Evolutionary conservation across 2,113 vertebrate genomes (phyloP).

Genomic region (Zosterops hypoxanthus): DNA sequence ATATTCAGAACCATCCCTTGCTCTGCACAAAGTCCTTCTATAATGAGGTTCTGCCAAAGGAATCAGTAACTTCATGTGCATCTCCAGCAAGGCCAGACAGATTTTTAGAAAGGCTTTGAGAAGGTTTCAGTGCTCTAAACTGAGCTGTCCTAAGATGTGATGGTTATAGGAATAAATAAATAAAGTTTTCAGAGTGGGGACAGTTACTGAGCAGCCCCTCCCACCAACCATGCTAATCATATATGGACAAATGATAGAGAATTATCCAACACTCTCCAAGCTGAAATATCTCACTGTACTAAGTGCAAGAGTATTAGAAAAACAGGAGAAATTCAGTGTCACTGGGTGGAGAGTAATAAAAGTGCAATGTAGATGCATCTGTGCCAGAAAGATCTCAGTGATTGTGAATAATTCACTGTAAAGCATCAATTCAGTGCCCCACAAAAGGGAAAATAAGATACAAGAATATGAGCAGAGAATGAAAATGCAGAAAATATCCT

Average conservation of each 20-base stretch:
- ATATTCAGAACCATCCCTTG: not conserved
- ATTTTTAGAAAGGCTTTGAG: not conserved
- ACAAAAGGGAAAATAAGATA: conserved; percentile 31
- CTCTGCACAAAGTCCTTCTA: not conserved
- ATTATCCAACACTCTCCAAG: not conserved
- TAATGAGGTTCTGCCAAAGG: not conserved
- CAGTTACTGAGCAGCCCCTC: not conserved
- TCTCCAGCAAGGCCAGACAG: not conserved
- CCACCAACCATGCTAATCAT: not conserved
- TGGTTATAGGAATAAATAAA: not conserved
- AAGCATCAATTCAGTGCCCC: not conserved
- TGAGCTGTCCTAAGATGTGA: not conserved
- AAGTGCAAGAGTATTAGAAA: not conserved
- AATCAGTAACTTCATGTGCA: fast-evolving
- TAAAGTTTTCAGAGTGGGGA: not conserved
- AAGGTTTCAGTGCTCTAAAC: not conserved
- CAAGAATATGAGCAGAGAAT: not conserved
- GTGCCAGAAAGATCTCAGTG: not conserved
- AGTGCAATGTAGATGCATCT: not conserved
- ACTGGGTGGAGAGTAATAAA: not conserved
- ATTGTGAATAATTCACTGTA: not conserved
- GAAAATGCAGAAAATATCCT: conserved; percentile 18
- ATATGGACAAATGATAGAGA: not conserved
- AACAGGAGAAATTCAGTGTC: not conserved
- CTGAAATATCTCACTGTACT: not conserved